A percentile compares a stretch with the other conserved stretches of the same genome.
Conservation (phyloP, 2,113 vertebrate species). For the Hiodon alosoides region DNA sequence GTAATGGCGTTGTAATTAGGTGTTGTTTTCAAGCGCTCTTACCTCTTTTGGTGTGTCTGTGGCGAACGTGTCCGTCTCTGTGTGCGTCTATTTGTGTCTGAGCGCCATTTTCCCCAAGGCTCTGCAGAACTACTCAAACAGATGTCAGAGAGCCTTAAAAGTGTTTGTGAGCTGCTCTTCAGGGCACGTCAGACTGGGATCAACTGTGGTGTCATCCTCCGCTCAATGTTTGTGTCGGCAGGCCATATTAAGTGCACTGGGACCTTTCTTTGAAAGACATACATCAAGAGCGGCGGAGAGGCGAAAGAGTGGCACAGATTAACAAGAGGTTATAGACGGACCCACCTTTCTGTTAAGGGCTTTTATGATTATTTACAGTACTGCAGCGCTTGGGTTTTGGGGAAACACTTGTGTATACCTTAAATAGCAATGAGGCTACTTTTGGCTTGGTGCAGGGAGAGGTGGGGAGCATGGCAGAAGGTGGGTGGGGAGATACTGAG, state of each 20-base stretch:
- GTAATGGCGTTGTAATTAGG: not conserved
- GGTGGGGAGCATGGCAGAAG: not conserved
- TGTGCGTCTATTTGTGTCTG: constrained; percentile 28
- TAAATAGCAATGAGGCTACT: not conserved
- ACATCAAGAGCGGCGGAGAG: constrained; percentile 3
- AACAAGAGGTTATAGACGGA: constrained; percentile 17
- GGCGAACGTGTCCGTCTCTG: constrained; percentile 15
- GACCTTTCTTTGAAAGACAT: not conserved
- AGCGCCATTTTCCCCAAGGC: constrained; percentile 28
- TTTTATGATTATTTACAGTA: too few relatives aligned
- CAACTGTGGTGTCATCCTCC: constrained; percentile 51
- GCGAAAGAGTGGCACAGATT: not conserved
- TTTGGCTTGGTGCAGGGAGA: not conserved
- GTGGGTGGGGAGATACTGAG: constrained; percentile 31
- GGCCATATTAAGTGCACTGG: constrained; percentile 48
- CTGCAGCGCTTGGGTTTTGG: not conserved
- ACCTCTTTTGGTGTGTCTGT: not conserved
- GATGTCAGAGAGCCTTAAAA: constrained; percentile 59
- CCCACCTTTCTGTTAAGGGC: too few relatives aligned
- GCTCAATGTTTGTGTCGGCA: constrained; percentile 54
- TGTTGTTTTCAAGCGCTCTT: not conserved
- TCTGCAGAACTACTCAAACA: constrained; percentile 44
- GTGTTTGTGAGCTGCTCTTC: constrained; percentile 56
- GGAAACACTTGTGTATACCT: not conserved
- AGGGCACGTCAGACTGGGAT: constrained; percentile 53